Evolutionary conservation across 2,113 vertebrate species (phyloP), one percentile per base, ranked within the genome.

Genomic region (Pipra filicauda): DNA sequence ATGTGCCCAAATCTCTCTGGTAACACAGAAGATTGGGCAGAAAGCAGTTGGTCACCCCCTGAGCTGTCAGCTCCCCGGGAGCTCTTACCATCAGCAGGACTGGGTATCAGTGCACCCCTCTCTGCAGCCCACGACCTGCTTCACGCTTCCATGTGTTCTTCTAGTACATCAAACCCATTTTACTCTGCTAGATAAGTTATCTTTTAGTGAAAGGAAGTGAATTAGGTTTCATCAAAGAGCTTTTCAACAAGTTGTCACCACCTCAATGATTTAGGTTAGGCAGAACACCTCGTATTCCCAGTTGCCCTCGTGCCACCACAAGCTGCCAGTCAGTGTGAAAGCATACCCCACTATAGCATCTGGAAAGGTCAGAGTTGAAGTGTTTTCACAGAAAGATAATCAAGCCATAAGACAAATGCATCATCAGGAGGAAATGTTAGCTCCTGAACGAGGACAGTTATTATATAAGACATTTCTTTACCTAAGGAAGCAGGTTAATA

Each of bases 401-500:
- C 95, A 96, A 97, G 83, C 85, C 83, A 70, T 74, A 84, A 93
- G 98, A 96, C 78, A 93, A 92, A 89, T 69, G 88, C 79, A 85
- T 93, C 90, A 77, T 96, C 91, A 89, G 85, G 81, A 98, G 88
- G 65, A 97, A 97, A 96, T 94, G 96, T 93, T 95, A 97, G 86
- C 90, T 94, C 72, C 66, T 62, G 86, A 76, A 69, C 31, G 82
- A 96, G 96, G 92, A 89, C 96, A 93, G 95, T 91, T 97, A 97
- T 86, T 91, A 84, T 88, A 89, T 69, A 93, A 93, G 94, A 96
- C 72, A 91, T 97, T 97, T 92, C 95, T 98, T 97, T 97, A 97
- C 93, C 95, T 95, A 95, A 98, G 90, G 96, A 97, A 97, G 88
- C 91, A 96, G 96, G 91, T 97, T 97, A 97, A 97, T 97, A 96